Conservation (phyloP, 2,113 vertebrate species). For the Tricholaema leucomelas region DNA sequence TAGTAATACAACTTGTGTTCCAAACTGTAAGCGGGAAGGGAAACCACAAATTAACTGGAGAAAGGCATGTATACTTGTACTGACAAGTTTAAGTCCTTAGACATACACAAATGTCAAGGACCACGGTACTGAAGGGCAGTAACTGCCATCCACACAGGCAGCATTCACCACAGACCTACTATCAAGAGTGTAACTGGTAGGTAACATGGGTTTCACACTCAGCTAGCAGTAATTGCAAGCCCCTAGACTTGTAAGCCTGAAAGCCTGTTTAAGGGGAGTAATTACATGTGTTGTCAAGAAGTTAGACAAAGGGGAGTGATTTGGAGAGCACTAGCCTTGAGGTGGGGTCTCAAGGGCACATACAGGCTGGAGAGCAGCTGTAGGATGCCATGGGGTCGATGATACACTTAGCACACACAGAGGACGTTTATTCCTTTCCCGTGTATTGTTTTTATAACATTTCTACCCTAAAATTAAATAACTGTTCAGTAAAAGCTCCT, state of each 20-base stretch:
- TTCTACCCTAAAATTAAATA: slow-evolving; percentile 2
- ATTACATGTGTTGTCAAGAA: not conserved
- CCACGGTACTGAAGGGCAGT: not conserved
- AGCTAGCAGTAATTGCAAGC: slow-evolving; percentile 10
- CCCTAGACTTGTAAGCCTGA: not conserved
- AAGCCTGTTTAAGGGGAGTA: not conserved
- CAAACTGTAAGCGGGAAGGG: not conserved
- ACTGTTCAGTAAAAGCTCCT: not conserved
- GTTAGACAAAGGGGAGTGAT: slow-evolving; percentile 1
- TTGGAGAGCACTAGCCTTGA: slow-evolving; percentile 19
- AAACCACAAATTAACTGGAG: not conserved
- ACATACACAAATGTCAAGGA: not conserved
- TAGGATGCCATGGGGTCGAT: not conserved
- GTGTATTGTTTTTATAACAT: not conserved
- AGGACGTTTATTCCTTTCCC: not conserved
- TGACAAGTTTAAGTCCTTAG: not conserved
- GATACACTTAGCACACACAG: not conserved
- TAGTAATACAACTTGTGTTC: not conserved
- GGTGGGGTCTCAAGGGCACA: not conserved
- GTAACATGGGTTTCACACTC: not conserved
- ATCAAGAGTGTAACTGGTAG: not conserved
- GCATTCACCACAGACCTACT: not conserved
- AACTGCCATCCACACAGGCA: not conserved
- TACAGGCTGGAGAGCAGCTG: not conserved
- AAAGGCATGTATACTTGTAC: not conserved